Base-by-base conservation (phyloP, 1,140 invertebrate genomes). In the Cataglyphis hispanica region DNA sequence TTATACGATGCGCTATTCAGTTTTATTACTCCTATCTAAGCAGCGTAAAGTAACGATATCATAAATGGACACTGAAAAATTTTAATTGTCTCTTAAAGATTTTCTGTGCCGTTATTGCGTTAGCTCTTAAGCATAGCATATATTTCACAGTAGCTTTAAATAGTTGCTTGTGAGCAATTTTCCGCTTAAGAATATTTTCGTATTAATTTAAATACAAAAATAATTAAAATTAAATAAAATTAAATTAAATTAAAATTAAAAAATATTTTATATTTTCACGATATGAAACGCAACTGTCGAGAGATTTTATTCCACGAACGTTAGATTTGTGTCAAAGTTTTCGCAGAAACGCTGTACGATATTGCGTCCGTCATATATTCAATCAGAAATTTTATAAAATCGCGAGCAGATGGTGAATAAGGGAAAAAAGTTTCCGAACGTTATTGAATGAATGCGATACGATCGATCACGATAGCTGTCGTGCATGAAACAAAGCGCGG, bases 401-500 rank as follows among this genome's bases (percentile, higher is more conserved):
- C 63, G 25, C 63, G 63, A 53, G 13, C 76, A 43, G 43, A 11
- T 19, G 40, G 43, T 13, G 22, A 80, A 56, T 13, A 69, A 69
- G 56, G 50, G 46, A 56, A 22, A 40, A 31, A 40, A 6, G 8
- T 58, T 56, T 69, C 22, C 19, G 19, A 40, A 27, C 8, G 61
- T 25, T 53, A 13, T 31, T 34, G 63, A 69, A 69, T n/a, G 46
- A 69, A 53, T 67, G 31, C 46, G 46, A 56, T 56, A 37, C 77
- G 46, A 80, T 69, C 46, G 50, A 56, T 25, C 63, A 6, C 69
- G 77, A 69, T 64, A 69, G 76, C 76, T 56, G 76, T 80, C 76
- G 43, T 63, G 76, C 77, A 37, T 58, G 22, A 46, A 19, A 80
- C 77, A 80, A 80, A 80, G 63, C 63, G 43, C 43, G 63, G 34